These are phyloP conservation scores for Turnix velox DNA, from an alignment of 2,113 vertebrate genomes.

Conservation along the genomic window DNA sequence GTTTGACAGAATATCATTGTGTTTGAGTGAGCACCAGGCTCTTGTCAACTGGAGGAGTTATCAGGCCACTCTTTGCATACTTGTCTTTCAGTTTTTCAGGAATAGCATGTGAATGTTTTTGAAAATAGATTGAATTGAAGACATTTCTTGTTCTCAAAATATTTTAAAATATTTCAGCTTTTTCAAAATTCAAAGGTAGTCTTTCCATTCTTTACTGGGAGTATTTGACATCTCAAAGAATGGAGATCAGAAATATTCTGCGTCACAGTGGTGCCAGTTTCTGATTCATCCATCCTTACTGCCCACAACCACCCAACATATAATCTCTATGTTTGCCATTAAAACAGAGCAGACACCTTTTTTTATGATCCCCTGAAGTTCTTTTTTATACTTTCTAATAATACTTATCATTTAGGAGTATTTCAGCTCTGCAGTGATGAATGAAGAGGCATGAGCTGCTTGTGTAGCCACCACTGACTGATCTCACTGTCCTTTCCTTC, in stretches of 20 bases:
- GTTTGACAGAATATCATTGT: background rate
- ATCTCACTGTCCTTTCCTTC: background rate
- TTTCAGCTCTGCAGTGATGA: background rate
- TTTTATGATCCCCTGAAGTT: background rate
- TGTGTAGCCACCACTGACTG: background rate
- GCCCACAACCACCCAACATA: background rate
- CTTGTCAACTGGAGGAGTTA: background rate
- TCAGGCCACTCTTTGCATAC: background rate
- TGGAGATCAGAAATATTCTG: background rate
- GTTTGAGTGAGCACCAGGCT: background rate
- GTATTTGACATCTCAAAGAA: background rate
- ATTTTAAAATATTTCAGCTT: background rate
- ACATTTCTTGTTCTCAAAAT: background rate
- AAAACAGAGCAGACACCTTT: background rate
- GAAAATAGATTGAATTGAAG: background rate
- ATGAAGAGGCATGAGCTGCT: background rate
- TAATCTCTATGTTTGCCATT: background rate
- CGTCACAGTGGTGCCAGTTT: background rate
- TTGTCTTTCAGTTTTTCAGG: background rate
- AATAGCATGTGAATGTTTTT: background rate
- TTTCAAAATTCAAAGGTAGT: background rate
- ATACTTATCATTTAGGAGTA: background rate
- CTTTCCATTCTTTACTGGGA: background rate
- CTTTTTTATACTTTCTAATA: background rate
- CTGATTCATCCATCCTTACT: background rate